A percentile compares a stretch with the other conserved stretches of the same genome.
Evolutionary conservation across 2,888 invertebrate species (phyloP).

Genomic region (Sphaerophoria rueppellii): DNA sequence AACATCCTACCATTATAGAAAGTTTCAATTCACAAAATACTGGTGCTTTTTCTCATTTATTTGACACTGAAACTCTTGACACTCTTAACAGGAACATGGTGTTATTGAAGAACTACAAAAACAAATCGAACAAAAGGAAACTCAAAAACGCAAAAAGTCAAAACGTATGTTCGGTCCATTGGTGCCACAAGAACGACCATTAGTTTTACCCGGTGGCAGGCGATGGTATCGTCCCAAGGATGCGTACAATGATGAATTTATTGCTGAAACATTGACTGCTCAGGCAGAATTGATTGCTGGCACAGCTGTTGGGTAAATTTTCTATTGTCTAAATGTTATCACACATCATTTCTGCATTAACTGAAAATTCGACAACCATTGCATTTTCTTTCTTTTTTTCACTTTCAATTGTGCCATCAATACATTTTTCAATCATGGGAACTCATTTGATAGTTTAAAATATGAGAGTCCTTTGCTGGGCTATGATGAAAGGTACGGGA

Average conservation of each 20-base stretch:
- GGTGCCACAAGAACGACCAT: conserved; percentile 87
- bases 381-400: conserved; percentile 48
- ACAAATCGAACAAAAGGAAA: conserved; percentile 82
- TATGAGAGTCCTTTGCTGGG: conserved; percentile 81
- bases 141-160: conserved; percentile 82
- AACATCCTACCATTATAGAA: too few relatives aligned
- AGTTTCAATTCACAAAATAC: conserved; percentile 12
- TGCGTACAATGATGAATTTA: conserved; percentile 94
- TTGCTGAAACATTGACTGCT: conserved; percentile 91
- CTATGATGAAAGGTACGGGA: conserved; percentile 81
- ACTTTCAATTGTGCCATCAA: conserved; percentile 63
- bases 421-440: conserved; percentile 52
- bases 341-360: conserved; percentile 20
- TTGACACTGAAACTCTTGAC: conserved; percentile 38
- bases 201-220: conserved; percentile 90
- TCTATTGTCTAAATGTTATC: conserved; percentile 45
- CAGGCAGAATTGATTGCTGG: conserved; percentile 94
- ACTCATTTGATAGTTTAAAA: conserved; percentile 76
- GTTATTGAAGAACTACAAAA: conserved; percentile 83
- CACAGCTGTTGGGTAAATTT: conserved; percentile 90
- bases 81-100: conserved; percentile 78
- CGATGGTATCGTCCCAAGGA: conserved; percentile 92
- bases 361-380: conserved; percentile 53
- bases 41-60: conserved; percentile 35
- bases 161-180: conserved; percentile 84